phyloP scores from a whole-genome alignment of 2,888 invertebrate species.

The Xylota segnis region DNA sequence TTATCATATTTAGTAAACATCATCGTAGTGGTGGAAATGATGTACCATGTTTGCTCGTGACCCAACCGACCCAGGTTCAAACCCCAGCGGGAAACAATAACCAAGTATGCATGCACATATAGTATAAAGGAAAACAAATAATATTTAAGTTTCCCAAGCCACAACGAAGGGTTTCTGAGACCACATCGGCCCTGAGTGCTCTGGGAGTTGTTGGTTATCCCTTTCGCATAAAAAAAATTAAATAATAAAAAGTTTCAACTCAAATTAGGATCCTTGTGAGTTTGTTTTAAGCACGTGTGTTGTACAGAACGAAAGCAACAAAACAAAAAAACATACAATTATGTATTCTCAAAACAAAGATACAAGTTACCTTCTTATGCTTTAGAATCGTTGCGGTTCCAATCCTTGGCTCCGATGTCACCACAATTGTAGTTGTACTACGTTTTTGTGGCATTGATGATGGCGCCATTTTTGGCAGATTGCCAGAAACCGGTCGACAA shows the following conservation, averaged over 20 bases:
- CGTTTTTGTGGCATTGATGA: slow-evolving; percentile 81
- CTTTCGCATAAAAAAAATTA: neutral
- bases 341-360: neutral
- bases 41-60: too few relatives aligned
- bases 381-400: slow-evolving; percentile 77
- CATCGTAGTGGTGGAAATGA: too few relatives aligned
- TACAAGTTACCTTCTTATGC: slow-evolving; percentile 77
- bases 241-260: neutral
- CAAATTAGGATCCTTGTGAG: neutral
- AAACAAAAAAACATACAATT: neutral
- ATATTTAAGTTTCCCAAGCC: too few relatives aligned
- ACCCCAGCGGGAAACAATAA: too few relatives aligned
- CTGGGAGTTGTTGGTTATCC: too few relatives aligned
- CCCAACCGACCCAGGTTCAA: too few relatives aligned
- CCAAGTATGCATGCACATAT: too few relatives aligned
- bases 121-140: too few relatives aligned
- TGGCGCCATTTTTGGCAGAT: slow-evolving; percentile 84
- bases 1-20: too few relatives aligned
- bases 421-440: slow-evolving; percentile 80
- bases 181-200: too few relatives aligned
- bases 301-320: slow-evolving; percentile 2
- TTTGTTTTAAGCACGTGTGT: neutral
- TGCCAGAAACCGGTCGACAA: slow-evolving; percentile 84
- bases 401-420: slow-evolving; percentile 84
- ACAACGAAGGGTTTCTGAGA: too few relatives aligned